A percentile compares a stretch with the other conserved stretches of the same genome.
Evolutionary conservation across 2,797 vertebrate genomes (phyloP).

Genomic region (Garrulus glandarius): DNA sequence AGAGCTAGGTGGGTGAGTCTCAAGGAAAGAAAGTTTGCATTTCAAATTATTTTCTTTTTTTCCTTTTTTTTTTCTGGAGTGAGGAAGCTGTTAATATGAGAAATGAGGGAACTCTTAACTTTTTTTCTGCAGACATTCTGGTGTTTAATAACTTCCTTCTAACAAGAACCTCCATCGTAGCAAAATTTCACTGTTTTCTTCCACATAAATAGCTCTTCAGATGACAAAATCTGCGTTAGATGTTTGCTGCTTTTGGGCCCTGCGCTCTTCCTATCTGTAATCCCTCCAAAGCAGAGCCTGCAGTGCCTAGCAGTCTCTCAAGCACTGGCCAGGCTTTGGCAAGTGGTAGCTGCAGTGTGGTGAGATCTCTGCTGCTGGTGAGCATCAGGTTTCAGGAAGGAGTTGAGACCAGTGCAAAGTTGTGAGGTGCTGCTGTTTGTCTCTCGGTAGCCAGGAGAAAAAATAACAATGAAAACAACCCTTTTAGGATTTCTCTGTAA

Average conservation of each 20-base stretch:
- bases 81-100: background rate
- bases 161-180: background rate
- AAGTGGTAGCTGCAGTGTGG: background rate
- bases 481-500: background rate
- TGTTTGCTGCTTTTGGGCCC: background rate
- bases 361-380: background rate
- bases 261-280: background rate
- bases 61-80: background rate
- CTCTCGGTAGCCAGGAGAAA: background rate
- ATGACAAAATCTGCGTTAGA: background rate
- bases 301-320: background rate
- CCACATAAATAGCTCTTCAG: background rate
- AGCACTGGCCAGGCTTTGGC: background rate
- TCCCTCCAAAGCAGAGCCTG: background rate
- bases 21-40: background rate
- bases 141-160: constrained; percentile 1
- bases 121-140: background rate
- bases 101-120: background rate
- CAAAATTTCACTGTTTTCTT: constrained; percentile 21
- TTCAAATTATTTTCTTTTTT: background rate
- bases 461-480: background rate
- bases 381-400: background rate
- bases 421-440: background rate
- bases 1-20: background rate
- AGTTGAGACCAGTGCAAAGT: background rate